Base-by-base conservation (phyloP, 2,113 vertebrate species). In the Sturnus vulgaris region DNA sequence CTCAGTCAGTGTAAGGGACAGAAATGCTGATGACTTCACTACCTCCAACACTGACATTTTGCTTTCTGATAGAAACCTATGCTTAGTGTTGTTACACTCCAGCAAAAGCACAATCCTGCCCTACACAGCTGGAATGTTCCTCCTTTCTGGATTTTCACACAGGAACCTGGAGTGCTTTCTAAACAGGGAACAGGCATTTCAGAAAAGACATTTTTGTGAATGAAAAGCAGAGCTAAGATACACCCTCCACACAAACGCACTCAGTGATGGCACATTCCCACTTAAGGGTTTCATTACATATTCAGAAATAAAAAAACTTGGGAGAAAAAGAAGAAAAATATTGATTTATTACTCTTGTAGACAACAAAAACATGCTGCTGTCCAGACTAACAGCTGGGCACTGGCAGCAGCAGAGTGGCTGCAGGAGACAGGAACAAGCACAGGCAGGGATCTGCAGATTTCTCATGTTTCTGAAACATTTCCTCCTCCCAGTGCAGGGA, bases 381-480 rank as follows among this genome's bases (percentile, higher is more conserved):
- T 82, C 82, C 86, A 77, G 86, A 63, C 63, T 37, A 94, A 88
- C 31, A 95, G 88, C 82, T 77, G 73, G 68, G 90, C 82, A 86
- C 22, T 57, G 82, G 87, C 89, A 91, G 11, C 53, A 52, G 82
- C 70, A 61, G 28, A 14, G 13, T 71, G 70, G 61, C 2, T 72
- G 64, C 87, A 85, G 88, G 13, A 95, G 78, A 11, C 42, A 56
- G 55, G 35, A 86, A 92, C 90, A 94, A 66, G 93, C 88, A 92
- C 21, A 2, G 92, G 82, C 93, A 96, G 56, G 65, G 88, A 91
- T 27, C 65, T 79, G 82, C 65, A 56, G 75, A 85, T 76, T 65
- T 88, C 72, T 90, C 82, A 46, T 15, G n/a, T 53, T 90, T 80
- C 90, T 93, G 85, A 88, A 79, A 55, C 49, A n/a, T 33, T 76